Evolutionary conservation across 64 coral and sea anemone genomes (phyloP).

Genomic region (Porites australiensis): DNA sequence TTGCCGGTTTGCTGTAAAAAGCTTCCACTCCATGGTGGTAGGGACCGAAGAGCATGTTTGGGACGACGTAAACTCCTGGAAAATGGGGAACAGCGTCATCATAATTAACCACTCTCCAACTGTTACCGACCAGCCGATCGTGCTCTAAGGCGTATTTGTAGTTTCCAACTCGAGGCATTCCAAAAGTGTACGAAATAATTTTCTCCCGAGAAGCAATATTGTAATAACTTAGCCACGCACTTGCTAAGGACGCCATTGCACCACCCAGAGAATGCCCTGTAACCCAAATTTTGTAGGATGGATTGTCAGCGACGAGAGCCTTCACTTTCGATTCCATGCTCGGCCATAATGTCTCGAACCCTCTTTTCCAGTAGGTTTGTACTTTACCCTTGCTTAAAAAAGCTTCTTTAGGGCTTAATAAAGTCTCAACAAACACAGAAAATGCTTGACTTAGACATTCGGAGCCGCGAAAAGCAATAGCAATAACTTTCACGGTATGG

Average conservation of each 20-base stretch:
- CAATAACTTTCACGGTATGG: slow-evolving; percentile 34
- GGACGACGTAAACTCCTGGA: not conserved
- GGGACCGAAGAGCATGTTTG: not conserved
- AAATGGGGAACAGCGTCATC: slow-evolving; percentile 69
- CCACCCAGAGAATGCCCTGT: slow-evolving; percentile 77
- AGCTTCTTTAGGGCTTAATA: not conserved
- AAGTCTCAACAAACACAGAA: slow-evolving; percentile 4
- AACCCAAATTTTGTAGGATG: slow-evolving; percentile 51
- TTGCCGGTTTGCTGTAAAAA: slow-evolving; percentile 28
- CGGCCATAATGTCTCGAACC: slow-evolving; percentile 37
- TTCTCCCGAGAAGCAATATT: slow-evolving; percentile 48
- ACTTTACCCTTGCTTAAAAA: slow-evolving; percentile 4
- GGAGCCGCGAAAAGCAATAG: slow-evolving; percentile 56
- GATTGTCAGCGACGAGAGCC: slow-evolving; percentile 9
- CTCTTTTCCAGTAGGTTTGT: slow-evolving; percentile 54
- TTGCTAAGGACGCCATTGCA: slow-evolving; percentile 70
- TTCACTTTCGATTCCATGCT: slow-evolving; percentile 15
- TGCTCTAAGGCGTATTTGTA: slow-evolving; percentile 54
- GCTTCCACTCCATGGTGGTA: slow-evolving; percentile 72
- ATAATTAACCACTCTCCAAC: slow-evolving; percentile 62
- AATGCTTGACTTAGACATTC: not conserved
- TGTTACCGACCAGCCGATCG: slow-evolving; percentile 50
- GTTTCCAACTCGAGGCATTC: slow-evolving; percentile 75
- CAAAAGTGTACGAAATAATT: slow-evolving; percentile 68
- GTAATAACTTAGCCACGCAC: slow-evolving; percentile 40